Percentiles rank a stretch among this genome's conserved stretches.
Conservation (phyloP, 92 coral and sea anemone species). For the Epizoanthus fatuus region DNA sequence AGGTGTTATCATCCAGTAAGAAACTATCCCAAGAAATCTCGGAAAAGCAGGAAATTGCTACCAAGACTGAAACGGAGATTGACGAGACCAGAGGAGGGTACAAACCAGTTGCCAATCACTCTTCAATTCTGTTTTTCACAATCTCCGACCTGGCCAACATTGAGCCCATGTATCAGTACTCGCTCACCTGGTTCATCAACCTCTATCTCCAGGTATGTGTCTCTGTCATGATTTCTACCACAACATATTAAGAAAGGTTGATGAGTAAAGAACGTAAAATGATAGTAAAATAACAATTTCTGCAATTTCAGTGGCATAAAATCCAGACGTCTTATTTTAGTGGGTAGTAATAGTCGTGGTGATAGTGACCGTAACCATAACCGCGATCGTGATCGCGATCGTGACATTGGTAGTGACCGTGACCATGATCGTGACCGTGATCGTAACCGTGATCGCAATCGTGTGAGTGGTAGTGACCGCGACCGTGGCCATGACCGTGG, state of each 20-base stretch:
- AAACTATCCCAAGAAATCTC: constrained; percentile 92
- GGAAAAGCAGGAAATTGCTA: constrained; percentile 93
- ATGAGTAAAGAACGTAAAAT: neutral
- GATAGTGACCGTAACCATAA: too few species aligned
- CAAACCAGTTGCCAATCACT: constrained; percentile 97
- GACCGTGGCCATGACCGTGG: too few species aligned
- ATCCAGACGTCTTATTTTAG: too few species aligned
- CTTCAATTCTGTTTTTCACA: constrained; percentile 95
- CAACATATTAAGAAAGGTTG: neutral
- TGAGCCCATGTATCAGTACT: constrained; percentile 99
- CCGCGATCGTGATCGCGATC: too few species aligned
- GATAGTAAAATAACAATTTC: neutral
- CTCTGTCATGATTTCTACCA: neutral
- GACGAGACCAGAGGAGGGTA: constrained; percentile 97
- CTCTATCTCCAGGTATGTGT: neutral
- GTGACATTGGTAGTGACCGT: too few species aligned
- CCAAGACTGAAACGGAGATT: constrained; percentile 92
- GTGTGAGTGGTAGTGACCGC: too few species aligned
- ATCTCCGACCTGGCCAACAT: constrained; percentile 96
- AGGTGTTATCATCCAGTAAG: constrained; percentile 97
- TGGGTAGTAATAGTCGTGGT: too few species aligned
- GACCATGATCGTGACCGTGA: too few species aligned
- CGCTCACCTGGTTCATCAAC: constrained; percentile 95
- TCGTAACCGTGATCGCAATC: too few species aligned
- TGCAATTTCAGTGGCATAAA: too few species aligned